Percentiles rank a stretch among this genome's conserved stretches.
Conservation (phyloP, 2,113 vertebrate genomes). For the Triplophysa tibetana region DNA sequence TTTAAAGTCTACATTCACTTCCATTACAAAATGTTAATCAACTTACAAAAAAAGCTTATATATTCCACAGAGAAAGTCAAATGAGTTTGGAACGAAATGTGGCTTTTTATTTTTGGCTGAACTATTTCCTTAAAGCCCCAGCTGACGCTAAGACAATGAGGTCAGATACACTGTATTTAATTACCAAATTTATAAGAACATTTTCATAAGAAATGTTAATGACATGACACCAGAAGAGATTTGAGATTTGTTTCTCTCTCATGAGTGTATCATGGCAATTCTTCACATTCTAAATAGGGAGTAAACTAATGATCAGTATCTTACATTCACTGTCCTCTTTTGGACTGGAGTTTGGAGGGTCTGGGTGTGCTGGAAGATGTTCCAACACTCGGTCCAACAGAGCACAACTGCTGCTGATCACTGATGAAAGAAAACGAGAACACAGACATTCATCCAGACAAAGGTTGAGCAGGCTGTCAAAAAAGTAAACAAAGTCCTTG, state of each 20-base stretch:
- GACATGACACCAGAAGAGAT: not conserved
- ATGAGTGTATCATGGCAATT: not conserved
- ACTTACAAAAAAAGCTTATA: too few relatives aligned
- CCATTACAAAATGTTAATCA: too few relatives aligned
- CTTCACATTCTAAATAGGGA: not conserved
- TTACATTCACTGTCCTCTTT: slow-evolving; percentile 66
- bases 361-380: slow-evolving; percentile 52
- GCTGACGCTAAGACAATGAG: too few relatives aligned
- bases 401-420: slow-evolving; percentile 58
- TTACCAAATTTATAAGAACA: too few relatives aligned
- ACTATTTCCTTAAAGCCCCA: too few relatives aligned
- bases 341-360: slow-evolving; percentile 48
- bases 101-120: too few relatives aligned
- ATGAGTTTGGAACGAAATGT: too few relatives aligned
- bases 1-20: too few relatives aligned
- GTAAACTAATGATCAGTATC: slow-evolving; percentile 10
- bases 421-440: slow-evolving; percentile 51
- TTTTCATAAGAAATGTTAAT: not conserved
- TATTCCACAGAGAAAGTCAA: too few relatives aligned
- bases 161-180: too few relatives aligned
- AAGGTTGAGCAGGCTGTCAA: slow-evolving; percentile 4
- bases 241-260: not conserved
- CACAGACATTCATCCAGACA: not conserved
- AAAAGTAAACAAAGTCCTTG: not conserved
- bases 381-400: slow-evolving; percentile 63